Conservation (phyloP, 1,140 invertebrate species). For the Cryptotermes secundus region DNA sequence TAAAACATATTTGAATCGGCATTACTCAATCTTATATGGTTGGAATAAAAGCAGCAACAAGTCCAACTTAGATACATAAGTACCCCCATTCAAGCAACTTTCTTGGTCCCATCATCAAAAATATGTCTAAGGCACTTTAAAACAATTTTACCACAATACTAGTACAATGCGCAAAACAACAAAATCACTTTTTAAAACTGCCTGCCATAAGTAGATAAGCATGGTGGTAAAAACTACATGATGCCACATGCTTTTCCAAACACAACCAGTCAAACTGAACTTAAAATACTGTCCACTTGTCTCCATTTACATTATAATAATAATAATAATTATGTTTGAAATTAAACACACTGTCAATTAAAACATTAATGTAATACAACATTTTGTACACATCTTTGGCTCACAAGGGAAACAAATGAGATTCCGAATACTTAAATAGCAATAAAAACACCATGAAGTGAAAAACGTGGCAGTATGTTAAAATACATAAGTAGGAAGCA, state of each 20-base stretch:
- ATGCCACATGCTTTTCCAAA: background rate
- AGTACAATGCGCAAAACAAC: background rate
- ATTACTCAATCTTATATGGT: background rate
- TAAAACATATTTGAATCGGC: background rate
- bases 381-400: background rate
- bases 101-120: conserved; percentile 5
- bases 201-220: background rate
- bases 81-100: background rate
- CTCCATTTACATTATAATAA: background rate
- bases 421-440: background rate
- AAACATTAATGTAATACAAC: background rate
- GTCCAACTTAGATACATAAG: background rate
- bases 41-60: background rate
- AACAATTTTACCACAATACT: conserved; percentile 1
- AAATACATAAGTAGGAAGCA: background rate
- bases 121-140: conserved; percentile 10
- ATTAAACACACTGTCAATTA: background rate
- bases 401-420: background rate
- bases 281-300: background rate
- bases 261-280: background rate
- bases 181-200: conserved; percentile 1
- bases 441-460: too few species aligned
- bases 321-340: too few species aligned
- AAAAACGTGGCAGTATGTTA: background rate
- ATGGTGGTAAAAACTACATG: background rate